phyloP scores from a whole-genome alignment of 2,888 invertebrate genomes.

The Cenopis cana region DNA sequence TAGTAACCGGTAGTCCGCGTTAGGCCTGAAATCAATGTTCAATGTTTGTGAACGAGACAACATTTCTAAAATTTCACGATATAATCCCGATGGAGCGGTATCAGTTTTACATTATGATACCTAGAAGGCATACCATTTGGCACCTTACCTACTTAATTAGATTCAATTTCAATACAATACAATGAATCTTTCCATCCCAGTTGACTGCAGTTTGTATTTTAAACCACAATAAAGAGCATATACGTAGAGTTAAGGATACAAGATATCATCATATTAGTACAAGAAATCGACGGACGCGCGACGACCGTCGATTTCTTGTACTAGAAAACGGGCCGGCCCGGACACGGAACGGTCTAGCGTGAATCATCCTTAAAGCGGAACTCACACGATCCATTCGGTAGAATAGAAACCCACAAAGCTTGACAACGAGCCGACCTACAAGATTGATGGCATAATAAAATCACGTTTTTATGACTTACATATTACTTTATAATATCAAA shows the following conservation, averaged over 20 bases:
- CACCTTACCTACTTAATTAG: background rate
- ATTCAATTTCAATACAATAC: conserved; percentile 12
- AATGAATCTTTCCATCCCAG: background rate
- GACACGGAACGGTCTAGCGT: too few relatives aligned
- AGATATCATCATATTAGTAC: too few relatives aligned
- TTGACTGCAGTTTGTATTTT: conserved; percentile 6
- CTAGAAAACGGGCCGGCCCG: too few relatives aligned
- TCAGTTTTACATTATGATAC: background rate
- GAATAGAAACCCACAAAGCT: conserved; percentile 50
- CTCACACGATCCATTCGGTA: conserved; percentile 64
- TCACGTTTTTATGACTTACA: conserved; percentile 75
- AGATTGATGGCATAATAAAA: conserved; percentile 83
- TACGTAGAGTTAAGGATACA: too few relatives aligned
- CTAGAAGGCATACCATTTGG: background rate
- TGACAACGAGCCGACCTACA: conserved; percentile 66
- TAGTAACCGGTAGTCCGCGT: too few relatives aligned
- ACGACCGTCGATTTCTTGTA: too few relatives aligned
- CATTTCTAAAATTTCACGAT: background rate
- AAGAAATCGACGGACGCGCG: too few relatives aligned
- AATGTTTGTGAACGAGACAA: background rate
- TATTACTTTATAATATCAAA: conserved; percentile 79
- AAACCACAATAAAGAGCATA: conserved; percentile 48
- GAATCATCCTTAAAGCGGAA: too few relatives aligned
- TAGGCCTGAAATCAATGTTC: background rate
- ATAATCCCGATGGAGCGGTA: background rate